Evolutionary conservation across 2,797 vertebrate species (phyloP).

Genomic region (Lacerta bilineata): DNA sequence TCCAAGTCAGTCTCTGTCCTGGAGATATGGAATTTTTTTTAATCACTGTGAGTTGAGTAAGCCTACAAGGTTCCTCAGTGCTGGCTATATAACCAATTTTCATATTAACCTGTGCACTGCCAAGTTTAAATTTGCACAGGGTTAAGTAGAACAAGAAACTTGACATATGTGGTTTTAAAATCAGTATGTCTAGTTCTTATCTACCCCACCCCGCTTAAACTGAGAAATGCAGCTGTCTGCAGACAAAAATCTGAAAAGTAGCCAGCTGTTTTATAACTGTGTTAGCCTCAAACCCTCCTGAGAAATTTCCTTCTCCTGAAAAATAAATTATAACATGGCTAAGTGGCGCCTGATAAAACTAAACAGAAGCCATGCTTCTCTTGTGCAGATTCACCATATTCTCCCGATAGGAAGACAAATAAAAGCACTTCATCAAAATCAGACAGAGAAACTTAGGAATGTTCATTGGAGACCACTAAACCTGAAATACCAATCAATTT

Average conservation of each 20-base stretch:
- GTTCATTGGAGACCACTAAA: constrained; percentile 88
- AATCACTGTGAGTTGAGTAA: constrained; percentile 7
- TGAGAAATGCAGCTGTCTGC: constrained; percentile 75
- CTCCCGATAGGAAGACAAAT: constrained; percentile 85
- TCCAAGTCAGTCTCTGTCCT: neutral
- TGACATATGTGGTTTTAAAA: constrained; percentile 2
- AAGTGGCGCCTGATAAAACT: constrained; percentile 86
- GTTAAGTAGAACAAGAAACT: neutral
- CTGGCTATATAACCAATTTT: neutral
- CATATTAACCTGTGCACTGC: constrained; percentile 2
- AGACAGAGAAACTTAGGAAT: constrained; percentile 89
- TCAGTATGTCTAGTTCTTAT: neutral
- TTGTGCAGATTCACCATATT: constrained; percentile 86
- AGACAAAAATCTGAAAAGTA: constrained; percentile 77
- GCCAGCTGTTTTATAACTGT: constrained; percentile 86
- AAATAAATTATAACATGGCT: constrained; percentile 88
- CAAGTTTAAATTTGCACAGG: neutral
- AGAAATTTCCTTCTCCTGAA: constrained; percentile 85
- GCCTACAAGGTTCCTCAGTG: neutral
- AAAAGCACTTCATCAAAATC: constrained; percentile 94
- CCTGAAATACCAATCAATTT: constrained; percentile 93
- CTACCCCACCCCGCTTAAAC: constrained; percentile 56
- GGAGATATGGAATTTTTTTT: constrained; percentile 30
- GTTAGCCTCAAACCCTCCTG: constrained; percentile 82
- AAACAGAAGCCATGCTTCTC: constrained; percentile 83